Evolutionary conservation across 2,113 vertebrate species (phyloP).

Genomic region (Bostrychus sinensis): DNA sequence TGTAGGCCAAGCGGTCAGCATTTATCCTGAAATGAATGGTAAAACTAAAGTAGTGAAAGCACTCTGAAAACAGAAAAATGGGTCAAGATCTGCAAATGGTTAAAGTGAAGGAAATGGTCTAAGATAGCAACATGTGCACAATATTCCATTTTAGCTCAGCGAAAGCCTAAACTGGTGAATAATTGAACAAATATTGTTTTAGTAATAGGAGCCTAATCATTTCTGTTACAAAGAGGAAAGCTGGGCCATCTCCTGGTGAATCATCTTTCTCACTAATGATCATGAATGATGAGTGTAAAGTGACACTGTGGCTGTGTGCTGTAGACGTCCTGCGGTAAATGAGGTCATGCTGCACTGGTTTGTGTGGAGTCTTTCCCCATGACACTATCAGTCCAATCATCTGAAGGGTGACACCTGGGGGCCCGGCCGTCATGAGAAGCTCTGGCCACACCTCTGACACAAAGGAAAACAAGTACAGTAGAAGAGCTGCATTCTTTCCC

Average conservation of each 20-base stretch:
- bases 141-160: not conserved
- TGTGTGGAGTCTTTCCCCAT: constrained; percentile 65
- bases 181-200: constrained; percentile 14
- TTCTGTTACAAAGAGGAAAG: constrained; percentile 15
- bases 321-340: constrained; percentile 64
- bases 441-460: constrained; percentile 55
- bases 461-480: constrained; percentile 65
- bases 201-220: constrained; percentile 23
- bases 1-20: constrained; percentile 53
- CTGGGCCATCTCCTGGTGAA: constrained; percentile 25
- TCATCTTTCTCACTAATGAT: constrained; percentile 51
- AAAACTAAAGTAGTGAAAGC: constrained; percentile 23
- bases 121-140: not conserved
- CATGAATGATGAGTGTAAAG: constrained; percentile 54
- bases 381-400: constrained; percentile 56
- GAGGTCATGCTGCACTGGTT: constrained; percentile 63
- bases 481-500: constrained; percentile 74
- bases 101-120: constrained; percentile 8
- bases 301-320: constrained; percentile 50
- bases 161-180: not conserved
- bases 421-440: constrained; percentile 54
- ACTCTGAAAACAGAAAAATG: constrained; percentile 4
- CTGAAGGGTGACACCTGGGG: constrained; percentile 65
- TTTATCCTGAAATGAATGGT: constrained; percentile 35
- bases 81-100: not conserved